Conservation (phyloP, 2,888 invertebrate genomes). For the Brachylomia viminalis region DNA sequence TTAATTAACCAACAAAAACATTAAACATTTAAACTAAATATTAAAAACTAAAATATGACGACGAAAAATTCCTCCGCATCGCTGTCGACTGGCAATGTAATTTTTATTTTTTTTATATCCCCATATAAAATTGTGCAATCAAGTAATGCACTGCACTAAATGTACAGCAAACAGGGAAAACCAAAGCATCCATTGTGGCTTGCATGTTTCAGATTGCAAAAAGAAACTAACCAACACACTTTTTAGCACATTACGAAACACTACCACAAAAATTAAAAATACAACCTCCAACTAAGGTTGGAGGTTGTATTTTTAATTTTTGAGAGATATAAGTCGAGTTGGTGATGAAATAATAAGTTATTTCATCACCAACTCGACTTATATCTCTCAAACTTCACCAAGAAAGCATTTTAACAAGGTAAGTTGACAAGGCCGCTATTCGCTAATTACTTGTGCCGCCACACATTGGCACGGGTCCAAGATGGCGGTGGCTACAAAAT, state of each 20-base stretch:
- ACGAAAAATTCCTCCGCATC: too few relatives aligned
- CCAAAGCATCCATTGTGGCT: background rate
- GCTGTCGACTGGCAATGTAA: too few relatives aligned
- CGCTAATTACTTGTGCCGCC: slow-evolving; percentile 70
- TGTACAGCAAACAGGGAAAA: background rate
- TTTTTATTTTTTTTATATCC: too few relatives aligned
- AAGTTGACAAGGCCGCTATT: slow-evolving; percentile 64
- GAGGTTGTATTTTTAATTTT: too few relatives aligned
- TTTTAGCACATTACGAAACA: background rate
- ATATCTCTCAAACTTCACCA: slow-evolving; percentile 40
- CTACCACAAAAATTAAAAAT: slow-evolving; percentile 2
- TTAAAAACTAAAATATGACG: too few relatives aligned
- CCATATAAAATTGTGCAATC: background rate
- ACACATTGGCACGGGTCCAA: slow-evolving; percentile 75
- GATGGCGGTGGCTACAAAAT: slow-evolving; percentile 75
- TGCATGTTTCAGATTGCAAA: slow-evolving; percentile 14
- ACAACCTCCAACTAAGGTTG: background rate
- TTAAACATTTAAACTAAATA: too few relatives aligned
- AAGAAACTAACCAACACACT: background rate
- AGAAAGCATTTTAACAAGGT: slow-evolving; percentile 58
- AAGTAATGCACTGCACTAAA: background rate
- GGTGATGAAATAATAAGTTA: too few relatives aligned
- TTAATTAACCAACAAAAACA: too few relatives aligned
- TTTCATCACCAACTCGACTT: slow-evolving; percentile 36
- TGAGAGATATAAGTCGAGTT: too few relatives aligned